Evolutionary conservation across 2,888 invertebrate species (phyloP).

Genomic region (Eristalis arbustorum): DNA sequence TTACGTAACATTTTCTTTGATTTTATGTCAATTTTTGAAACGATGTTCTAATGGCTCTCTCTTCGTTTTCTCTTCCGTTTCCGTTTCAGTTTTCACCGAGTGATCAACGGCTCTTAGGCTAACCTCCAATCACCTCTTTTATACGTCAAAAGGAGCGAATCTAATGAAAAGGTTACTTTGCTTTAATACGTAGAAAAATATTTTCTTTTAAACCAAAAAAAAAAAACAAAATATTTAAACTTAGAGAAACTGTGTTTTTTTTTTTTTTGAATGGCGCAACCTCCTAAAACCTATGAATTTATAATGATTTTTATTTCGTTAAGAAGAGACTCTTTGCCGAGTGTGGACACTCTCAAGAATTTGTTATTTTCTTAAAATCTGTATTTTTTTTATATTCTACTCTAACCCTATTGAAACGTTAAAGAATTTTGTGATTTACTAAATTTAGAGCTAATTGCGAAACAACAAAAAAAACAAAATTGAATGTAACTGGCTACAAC

Average conservation of each 20-base stretch:
- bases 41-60: neutral
- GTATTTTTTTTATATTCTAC: conserved; percentile 16
- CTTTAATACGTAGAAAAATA: conserved; percentile 42
- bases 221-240: conserved; percentile 15
- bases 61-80: neutral
- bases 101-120: conserved; percentile 38
- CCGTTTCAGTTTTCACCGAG: conserved; percentile 59
- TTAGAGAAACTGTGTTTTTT: neutral
- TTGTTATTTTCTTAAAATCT: conserved; percentile 29
- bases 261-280: conserved; percentile 60
- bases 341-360: conserved; percentile 49
- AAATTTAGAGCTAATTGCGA: conserved; percentile 61
- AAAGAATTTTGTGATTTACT: conserved; percentile 68
- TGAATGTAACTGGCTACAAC: conserved; percentile 9
- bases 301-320: conserved; percentile 40
- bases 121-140: conserved; percentile 8
- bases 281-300: conserved; percentile 52
- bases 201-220: conserved; percentile 56
- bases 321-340: conserved; percentile 41
- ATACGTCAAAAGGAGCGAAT: conserved; percentile 36
- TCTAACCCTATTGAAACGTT: conserved; percentile 42
- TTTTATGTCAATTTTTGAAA: neutral
- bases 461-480: conserved; percentile 1
- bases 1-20: neutral
- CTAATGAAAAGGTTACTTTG: conserved; percentile 35